Conservation (phyloP, 2,888 invertebrate species). For the Diaphora mendica region DNA sequence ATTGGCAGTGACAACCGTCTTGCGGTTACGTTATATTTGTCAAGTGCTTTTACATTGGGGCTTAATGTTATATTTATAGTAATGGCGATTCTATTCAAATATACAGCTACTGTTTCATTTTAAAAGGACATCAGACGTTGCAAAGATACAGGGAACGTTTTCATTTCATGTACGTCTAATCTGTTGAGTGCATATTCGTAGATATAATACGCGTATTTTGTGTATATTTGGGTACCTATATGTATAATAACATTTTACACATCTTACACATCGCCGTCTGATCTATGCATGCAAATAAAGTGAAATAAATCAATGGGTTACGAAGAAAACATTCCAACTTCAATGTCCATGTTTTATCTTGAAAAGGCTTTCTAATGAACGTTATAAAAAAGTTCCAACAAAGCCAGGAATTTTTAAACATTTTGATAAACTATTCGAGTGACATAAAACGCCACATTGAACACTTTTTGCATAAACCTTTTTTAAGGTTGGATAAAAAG, state of each 20-base stretch:
- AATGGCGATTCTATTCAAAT: constrained; percentile 30
- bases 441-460: neutral
- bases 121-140: constrained; percentile 29
- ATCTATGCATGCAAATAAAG: too few relatives aligned
- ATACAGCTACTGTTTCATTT: constrained; percentile 30
- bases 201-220: too few relatives aligned
- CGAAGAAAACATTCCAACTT: neutral
- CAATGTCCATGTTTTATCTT: neutral
- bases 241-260: too few relatives aligned
- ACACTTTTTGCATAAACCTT: neutral
- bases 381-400: neutral
- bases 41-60: constrained; percentile 29
- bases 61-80: constrained; percentile 35
- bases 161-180: neutral
- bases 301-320: too few relatives aligned
- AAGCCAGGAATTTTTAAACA: neutral
- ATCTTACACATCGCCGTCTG: too few relatives aligned
- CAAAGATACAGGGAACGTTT: neutral
- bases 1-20: constrained; percentile 30
- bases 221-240: too few relatives aligned
- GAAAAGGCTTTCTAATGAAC: neutral
- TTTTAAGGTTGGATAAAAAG: neutral
- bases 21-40: constrained; percentile 27
- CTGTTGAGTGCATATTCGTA: neutral
- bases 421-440: neutral